Percentiles rank a stretch among this genome's conserved stretches.
Conservation (phyloP, 2,113 vertebrate genomes). For the Oreochromis spilurus region DNA sequence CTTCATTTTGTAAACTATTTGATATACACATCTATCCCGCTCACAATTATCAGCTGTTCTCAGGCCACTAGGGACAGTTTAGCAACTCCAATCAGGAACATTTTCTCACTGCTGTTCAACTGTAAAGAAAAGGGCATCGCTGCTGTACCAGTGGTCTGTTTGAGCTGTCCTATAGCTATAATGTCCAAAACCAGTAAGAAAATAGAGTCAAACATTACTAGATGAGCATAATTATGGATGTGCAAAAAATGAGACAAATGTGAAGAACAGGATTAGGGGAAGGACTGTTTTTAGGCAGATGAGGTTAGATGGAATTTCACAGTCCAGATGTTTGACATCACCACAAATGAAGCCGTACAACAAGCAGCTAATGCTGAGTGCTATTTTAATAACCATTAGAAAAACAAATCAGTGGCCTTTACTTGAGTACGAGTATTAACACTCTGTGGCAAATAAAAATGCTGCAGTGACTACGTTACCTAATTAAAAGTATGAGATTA, state of each 20-base stretch:
- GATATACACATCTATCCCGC: conserved; percentile 96
- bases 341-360: background rate
- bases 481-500: background rate
- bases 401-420: background rate
- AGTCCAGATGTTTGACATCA: background rate
- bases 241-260: background rate
- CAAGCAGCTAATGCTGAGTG: background rate
- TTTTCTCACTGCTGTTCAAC: conserved; percentile 70
- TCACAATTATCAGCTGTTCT: conserved; percentile 92
- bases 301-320: background rate
- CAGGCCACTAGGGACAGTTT: conserved; percentile 89
- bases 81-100: conserved; percentile 78
- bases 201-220: background rate
- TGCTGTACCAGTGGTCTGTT: conserved; percentile 56
- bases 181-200: background rate
- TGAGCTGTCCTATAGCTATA: background rate
- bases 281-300: background rate
- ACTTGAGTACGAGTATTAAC: background rate
- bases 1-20: conserved; percentile 99
- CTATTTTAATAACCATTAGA: background rate
- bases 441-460: background rate
- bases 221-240: background rate
- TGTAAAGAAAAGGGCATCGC: conserved; percentile 82
- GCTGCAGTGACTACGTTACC: background rate
- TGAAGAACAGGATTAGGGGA: background rate